Percentiles rank a stretch among this genome's conserved stretches.
Evolutionary conservation across 2,888 invertebrate genomes (phyloP).

Genomic region (Drosophila quinaria): DNA sequence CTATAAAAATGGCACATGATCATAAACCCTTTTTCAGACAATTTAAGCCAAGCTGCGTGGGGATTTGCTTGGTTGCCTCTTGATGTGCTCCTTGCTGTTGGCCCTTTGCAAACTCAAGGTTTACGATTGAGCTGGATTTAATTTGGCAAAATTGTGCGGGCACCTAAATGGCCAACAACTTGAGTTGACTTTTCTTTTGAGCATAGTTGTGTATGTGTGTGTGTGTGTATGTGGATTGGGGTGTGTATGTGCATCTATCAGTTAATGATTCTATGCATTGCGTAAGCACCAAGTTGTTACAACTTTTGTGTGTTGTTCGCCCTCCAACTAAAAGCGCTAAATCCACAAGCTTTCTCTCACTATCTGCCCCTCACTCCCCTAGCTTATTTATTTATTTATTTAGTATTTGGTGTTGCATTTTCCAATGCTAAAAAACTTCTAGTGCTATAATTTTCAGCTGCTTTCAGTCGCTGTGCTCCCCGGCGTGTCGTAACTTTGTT

Average conservation of each 20-base stretch:
- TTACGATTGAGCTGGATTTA: conserved; percentile 79
- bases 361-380: neutral
- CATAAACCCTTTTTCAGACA: conserved; percentile 82
- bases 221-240: neutral
- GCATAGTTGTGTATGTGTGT: neutral
- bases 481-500: conserved; percentile 54
- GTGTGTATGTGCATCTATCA: conserved; percentile 22
- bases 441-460: conserved; percentile 40
- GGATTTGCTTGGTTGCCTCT: conserved; percentile 64
- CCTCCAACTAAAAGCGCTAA: conserved; percentile 11
- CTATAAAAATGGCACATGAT: conserved; percentile 71
- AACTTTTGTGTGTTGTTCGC: conserved; percentile 21
- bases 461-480: conserved; percentile 25
- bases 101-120: conserved; percentile 54
- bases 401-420: conserved; percentile 48
- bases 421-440: conserved; percentile 41
- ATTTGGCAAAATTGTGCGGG: conserved; percentile 78
- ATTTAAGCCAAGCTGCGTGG: conserved; percentile 76
- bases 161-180: conserved; percentile 73
- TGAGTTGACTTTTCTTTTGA: conserved; percentile 46
- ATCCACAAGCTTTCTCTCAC: conserved; percentile 5
- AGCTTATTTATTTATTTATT: conserved; percentile 56
- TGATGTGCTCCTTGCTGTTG: conserved; percentile 26
- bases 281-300: conserved; percentile 40
- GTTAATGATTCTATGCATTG: conserved; percentile 45